Conservation (phyloP, 2,888 invertebrate species). For the Frankliniella intonsa region DNA sequence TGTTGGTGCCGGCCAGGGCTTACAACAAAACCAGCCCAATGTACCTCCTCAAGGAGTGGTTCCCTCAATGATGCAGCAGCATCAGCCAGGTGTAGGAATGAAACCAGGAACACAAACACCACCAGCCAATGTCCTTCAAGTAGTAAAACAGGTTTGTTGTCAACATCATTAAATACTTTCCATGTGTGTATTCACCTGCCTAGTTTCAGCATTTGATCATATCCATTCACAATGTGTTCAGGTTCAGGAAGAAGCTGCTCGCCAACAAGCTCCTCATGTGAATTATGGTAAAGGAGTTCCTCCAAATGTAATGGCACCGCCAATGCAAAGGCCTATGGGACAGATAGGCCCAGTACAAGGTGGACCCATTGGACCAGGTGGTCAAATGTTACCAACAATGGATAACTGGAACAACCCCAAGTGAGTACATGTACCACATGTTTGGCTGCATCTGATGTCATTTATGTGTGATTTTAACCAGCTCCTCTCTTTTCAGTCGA, state of each 20-base stretch:
- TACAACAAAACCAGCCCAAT: constrained; percentile 19
- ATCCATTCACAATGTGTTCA: constrained; percentile 40
- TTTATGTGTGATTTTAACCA: neutral
- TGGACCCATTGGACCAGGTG: neutral
- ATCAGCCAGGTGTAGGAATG: constrained; percentile 57
- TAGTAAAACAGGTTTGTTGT: constrained; percentile 62
- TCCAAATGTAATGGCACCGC: constrained; percentile 54
- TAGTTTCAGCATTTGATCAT: neutral
- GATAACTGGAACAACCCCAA: constrained; percentile 36
- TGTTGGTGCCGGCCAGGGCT: neutral
- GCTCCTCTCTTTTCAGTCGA: neutral
- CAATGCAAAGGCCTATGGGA: constrained; percentile 49
- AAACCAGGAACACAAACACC: constrained; percentile 69
- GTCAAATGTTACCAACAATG: constrained; percentile 33
- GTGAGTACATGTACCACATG: constrained; percentile 23
- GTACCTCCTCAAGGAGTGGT: constrained; percentile 27
- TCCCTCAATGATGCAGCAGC: constrained; percentile 48
- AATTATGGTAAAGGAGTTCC: constrained; percentile 72
- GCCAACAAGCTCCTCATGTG: constrained; percentile 76
- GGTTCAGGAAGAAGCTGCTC: constrained; percentile 87
- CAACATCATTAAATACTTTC: neutral
- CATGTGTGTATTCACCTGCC: neutral
- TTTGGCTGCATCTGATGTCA: neutral
- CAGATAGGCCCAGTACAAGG: constrained; percentile 37
- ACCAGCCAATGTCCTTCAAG: constrained; percentile 77